phyloP scores from a whole-genome alignment of 2,888 invertebrate genomes.

The Torymus tubicola region DNA sequence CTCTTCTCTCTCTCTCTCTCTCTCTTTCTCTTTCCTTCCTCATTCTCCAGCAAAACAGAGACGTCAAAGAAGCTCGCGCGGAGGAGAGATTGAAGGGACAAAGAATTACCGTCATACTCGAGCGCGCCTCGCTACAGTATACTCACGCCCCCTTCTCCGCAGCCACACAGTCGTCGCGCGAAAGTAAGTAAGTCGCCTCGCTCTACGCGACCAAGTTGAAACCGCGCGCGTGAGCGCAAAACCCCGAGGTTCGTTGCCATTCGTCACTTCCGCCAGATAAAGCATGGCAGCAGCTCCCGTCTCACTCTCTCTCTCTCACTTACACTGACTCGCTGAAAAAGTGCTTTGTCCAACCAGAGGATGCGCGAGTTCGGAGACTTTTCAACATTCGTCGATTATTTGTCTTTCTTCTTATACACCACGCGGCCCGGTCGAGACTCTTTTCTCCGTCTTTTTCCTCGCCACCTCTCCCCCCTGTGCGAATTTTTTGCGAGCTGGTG shows the following conservation, averaged over 20 bases:
- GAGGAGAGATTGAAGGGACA: slow-evolving; percentile 51
- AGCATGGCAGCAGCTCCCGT: slow-evolving; percentile 58
- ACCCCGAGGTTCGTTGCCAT: slow-evolving; percentile 63
- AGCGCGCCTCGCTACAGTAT: slow-evolving; percentile 24
- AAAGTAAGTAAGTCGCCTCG: slow-evolving; percentile 5
- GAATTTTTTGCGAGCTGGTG: slow-evolving; percentile 8
- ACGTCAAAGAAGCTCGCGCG: slow-evolving; percentile 44
- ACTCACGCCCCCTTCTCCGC: not conserved
- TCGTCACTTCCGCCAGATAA: slow-evolving; percentile 72
- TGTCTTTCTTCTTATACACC: slow-evolving; percentile 41
- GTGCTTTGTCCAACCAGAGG: slow-evolving; percentile 62
- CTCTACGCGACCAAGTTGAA: slow-evolving; percentile 20
- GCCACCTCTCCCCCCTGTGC: not conserved
- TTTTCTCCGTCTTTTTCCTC: not conserved
- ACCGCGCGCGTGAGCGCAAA: slow-evolving; percentile 46
- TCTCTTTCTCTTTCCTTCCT: not conserved
- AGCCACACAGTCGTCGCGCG: not conserved
- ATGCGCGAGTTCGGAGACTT: slow-evolving; percentile 28
- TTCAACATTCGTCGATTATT: slow-evolving; percentile 55
- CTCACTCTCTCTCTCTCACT: not conserved
- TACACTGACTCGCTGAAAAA: slow-evolving; percentile 61
- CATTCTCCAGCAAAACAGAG: slow-evolving; percentile 31
- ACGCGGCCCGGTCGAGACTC: not conserved
- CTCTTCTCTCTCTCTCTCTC: not conserved
- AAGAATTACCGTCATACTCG: slow-evolving; percentile 55